A percentile compares a stretch with the other conserved stretches of the same genome.
phyloP scores from a whole-genome alignment of 2,888 invertebrate species.

The Maniola hyperantus region DNA sequence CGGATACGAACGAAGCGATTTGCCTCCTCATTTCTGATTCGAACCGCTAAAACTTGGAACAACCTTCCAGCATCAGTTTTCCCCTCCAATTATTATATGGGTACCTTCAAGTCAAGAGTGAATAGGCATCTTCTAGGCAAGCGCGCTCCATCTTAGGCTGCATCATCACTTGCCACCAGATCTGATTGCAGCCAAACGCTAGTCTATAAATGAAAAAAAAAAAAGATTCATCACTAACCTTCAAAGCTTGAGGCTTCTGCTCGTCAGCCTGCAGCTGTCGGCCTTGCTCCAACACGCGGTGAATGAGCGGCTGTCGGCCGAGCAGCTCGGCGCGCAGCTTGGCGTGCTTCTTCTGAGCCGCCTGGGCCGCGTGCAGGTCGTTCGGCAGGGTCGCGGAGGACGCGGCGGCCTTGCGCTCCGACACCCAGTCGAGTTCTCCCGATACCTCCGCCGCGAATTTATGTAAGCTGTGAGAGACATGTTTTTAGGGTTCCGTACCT shows the following conservation, averaged over 20 bases:
- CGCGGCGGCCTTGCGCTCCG: constrained; percentile 92
- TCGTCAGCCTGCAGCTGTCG: constrained; percentile 86
- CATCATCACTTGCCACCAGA: too few species aligned
- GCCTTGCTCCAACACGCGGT: constrained; percentile 91
- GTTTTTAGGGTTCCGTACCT: background rate
- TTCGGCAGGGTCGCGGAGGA: constrained; percentile 81
- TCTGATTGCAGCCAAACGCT: too few species aligned
- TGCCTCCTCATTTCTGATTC: too few species aligned
- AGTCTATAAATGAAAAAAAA: too few species aligned
- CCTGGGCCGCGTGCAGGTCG: constrained; percentile 95
- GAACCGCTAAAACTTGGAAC: too few species aligned
- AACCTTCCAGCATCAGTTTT: too few species aligned
- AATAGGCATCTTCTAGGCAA: too few species aligned
- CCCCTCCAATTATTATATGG: too few species aligned
- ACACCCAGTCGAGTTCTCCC: constrained; percentile 97
- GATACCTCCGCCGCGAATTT: constrained; percentile 97
- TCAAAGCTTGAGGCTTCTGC: constrained; percentile 86
- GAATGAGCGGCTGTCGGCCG: constrained; percentile 93
- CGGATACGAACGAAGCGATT: too few species aligned
- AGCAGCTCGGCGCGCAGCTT: constrained; percentile 95
- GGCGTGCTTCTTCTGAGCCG: constrained; percentile 96
- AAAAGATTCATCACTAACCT: too few species aligned
- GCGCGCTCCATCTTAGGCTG: too few species aligned
- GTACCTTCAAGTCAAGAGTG: too few species aligned
- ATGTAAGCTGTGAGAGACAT: constrained; percentile 82